Base-by-base conservation (phyloP, 2,888 invertebrate genomes). In the Busseola fusca region DNA sequence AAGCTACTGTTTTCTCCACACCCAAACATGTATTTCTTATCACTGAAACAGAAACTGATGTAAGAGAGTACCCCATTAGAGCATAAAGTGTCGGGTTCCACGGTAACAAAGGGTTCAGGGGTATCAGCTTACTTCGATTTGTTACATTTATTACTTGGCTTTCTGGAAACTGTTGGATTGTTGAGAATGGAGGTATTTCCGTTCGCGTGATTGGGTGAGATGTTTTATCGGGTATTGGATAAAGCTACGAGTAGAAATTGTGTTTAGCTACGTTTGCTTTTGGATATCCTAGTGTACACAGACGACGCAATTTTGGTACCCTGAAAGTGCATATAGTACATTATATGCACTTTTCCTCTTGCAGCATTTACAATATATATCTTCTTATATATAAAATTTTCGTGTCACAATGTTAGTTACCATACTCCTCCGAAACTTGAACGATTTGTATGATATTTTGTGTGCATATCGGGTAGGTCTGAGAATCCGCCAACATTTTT, bases 81-180 rank as follows among this genome's bases (percentile, higher is more conserved):
- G 54, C 34, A 62, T 64, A 78, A 62, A 67, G 69, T 71, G 66
- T 83, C 69, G 71, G 72, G 56, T 78, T 70, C 42, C 74, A 27
- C 58, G 68, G 76, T 77, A 48, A 83, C 84, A 82, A 83, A 83
- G 78, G 83, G 78, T 83, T 75, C 69, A 34, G 52, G 27, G 67
- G 69, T 82, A 82, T 83, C 83, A 60, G 48, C 45, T 83, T 80
- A 58, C 72, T 52, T 30, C 78, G 72, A 80, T 83, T 83, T 80
- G 81, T 82, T 59, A 78, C 72, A 62, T 82, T 79, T 82, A 82
- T 83, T 71, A 75, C 81, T 69, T 69, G 58, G 67, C 72, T 73
- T 76, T 69, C 58, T 50, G 62, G 58, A 72, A 71, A 65, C 42
- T 71, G 58, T 50, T 63, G n/a, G 58, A 56, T 69, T 59, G 57